These are phyloP conservation scores for Coremacera marginata DNA, from an alignment of 2,888 invertebrate genomes.

Conservation along the genomic window DNA sequence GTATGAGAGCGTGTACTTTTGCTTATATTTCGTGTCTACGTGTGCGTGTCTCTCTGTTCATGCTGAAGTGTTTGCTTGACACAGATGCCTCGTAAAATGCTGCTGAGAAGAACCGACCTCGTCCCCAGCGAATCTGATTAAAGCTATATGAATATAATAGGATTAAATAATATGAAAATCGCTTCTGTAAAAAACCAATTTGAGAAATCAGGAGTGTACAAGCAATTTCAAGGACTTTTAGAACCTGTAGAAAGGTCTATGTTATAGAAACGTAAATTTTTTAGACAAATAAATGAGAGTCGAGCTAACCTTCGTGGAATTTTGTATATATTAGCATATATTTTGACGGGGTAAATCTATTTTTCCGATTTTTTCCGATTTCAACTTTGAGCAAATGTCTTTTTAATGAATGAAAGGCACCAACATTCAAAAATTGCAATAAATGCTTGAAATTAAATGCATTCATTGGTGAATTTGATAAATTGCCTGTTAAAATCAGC, in stretches of 20 bases:
- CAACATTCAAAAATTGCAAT: too few species aligned
- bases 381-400: too few species aligned
- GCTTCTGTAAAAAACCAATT: conserved; percentile 42
- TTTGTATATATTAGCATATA: background rate
- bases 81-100: conserved; percentile 23
- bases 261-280: background rate
- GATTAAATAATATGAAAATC: conserved; percentile 55
- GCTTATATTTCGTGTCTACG: background rate
- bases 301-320: background rate
- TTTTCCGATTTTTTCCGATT: too few species aligned
- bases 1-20: background rate
- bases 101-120: conserved; percentile 19
- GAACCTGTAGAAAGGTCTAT: background rate
- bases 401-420: too few species aligned
- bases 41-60: conserved; percentile 24
- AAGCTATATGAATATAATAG: conserved; percentile 60
- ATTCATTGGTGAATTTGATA: too few species aligned
- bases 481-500: too few species aligned
- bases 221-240: background rate
- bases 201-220: background rate
- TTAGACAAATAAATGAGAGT: too few species aligned
- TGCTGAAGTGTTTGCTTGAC: conserved; percentile 18
- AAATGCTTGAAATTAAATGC: too few species aligned
- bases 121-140: conserved; percentile 51
- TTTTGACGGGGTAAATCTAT: background rate